Percentiles rank a stretch among this genome's conserved stretches.
phyloP scores from a whole-genome alignment of 2,888 invertebrate species.

The Stenotaenia linearis region DNA sequence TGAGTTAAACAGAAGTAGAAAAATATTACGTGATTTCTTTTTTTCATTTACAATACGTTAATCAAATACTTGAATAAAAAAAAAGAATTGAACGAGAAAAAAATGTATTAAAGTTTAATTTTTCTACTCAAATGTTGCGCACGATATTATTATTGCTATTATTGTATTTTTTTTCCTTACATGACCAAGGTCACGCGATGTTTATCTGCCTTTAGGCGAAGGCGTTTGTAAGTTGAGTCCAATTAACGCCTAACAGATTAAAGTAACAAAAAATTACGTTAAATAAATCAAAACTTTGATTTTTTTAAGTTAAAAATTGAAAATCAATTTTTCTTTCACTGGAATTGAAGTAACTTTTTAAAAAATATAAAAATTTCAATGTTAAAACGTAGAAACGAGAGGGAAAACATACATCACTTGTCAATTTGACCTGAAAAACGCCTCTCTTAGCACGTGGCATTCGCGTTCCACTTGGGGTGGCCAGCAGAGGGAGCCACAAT shows the following conservation, averaged over 20 bases:
- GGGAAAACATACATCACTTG: neutral
- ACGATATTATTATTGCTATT: neutral
- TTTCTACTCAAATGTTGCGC: neutral
- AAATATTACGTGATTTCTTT: neutral
- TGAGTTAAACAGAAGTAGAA: neutral
- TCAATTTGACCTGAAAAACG: slow-evolving; percentile 26
- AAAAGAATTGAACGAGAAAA: neutral
- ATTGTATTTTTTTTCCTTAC: neutral
- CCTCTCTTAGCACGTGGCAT: slow-evolving; percentile 26
- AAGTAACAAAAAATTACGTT: neutral
- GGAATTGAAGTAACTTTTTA: neutral
- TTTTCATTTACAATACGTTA: neutral
- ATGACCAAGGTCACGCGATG: slow-evolving; percentile 2
- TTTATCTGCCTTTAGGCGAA: slow-evolving; percentile 21
- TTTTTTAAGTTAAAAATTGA: neutral
- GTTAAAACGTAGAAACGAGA: neutral
- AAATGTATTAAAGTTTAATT: neutral
- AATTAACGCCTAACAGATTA: slow-evolving; percentile 23
- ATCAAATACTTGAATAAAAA: neutral
- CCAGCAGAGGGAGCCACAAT: slow-evolving; percentile 24
- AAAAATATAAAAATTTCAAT: neutral
- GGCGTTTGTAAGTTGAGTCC: slow-evolving; percentile 24
- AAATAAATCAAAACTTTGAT: neutral
- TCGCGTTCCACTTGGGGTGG: slow-evolving; percentile 24
- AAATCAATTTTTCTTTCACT: neutral